Percentiles rank a stretch among this genome's conserved stretches.
Conservation (phyloP, 1,140 invertebrate species). For the Heliothis subflexa region DNA sequence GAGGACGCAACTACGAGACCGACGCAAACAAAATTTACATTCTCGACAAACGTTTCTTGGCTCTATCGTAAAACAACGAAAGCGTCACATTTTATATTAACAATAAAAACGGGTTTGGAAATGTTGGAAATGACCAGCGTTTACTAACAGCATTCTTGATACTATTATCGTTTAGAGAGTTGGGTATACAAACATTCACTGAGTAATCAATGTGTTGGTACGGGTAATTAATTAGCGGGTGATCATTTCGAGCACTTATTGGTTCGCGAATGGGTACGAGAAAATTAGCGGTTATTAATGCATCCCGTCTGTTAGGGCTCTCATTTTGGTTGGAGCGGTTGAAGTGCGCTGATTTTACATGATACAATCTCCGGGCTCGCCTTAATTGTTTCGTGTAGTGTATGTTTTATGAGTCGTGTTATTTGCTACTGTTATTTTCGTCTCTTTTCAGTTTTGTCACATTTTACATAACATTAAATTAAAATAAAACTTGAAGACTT, state of each 20-base stretch:
- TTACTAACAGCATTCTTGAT: conserved; percentile 57
- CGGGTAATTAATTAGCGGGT: conserved; percentile 45
- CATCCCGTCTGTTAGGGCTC: conserved; percentile 8
- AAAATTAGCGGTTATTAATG: conserved; percentile 45
- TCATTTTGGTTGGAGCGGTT: conserved; percentile 14
- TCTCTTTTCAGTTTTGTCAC: not conserved
- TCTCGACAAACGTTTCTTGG: conserved; percentile 14
- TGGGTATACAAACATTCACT: conserved; percentile 45
- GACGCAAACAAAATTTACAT: conserved; percentile 45
- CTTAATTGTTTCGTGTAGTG: not conserved
- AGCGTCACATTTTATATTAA: conserved; percentile 45
- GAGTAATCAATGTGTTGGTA: conserved; percentile 48
- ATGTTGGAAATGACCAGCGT: conserved; percentile 42
- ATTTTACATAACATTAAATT: no score
- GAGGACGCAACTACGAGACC: conserved; percentile 47
- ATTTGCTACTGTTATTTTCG: not conserved
- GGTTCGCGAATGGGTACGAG: conserved; percentile 33
- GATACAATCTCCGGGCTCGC: not conserved
- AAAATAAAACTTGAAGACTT: no score
- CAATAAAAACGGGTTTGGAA: conserved; percentile 48
- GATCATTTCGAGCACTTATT: conserved; percentile 46
- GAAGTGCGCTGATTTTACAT: not conserved
- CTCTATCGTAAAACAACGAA: conserved; percentile 28
- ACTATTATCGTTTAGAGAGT: conserved; percentile 51
- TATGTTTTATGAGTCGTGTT: not conserved